Evolutionary conservation across 2,113 vertebrate genomes (phyloP).

Genomic region (Tursiops truncatus): DNA sequence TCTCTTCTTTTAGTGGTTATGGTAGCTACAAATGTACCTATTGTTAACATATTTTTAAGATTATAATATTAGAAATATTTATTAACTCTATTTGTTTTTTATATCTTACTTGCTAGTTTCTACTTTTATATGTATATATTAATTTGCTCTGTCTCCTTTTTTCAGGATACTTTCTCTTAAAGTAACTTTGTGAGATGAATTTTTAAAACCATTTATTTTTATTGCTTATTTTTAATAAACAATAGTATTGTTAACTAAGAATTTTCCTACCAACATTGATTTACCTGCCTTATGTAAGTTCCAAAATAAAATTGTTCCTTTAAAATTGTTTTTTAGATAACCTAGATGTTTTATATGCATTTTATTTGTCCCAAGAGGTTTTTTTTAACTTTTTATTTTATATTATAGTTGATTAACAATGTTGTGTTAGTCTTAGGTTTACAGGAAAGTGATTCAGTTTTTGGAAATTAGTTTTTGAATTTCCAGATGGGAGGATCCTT

Average conservation of each 20-base stretch:
- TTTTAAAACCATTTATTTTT: background rate
- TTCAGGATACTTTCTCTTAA: background rate
- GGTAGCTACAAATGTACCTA: background rate
- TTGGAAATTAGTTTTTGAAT: background rate
- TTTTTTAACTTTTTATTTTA: background rate
- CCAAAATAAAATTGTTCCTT: background rate
- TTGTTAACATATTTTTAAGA: background rate
- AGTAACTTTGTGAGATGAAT: background rate
- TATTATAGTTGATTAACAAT: background rate
- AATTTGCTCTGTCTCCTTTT: background rate
- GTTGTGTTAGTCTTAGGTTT: background rate
- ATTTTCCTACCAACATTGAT: background rate
- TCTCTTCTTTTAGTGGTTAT: background rate
- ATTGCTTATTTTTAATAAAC: background rate
- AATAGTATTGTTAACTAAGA: background rate
- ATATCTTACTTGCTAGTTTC: background rate
- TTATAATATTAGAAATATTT: background rate
- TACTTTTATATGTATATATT: background rate
- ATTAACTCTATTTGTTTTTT: background rate
- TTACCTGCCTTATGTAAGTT: background rate
- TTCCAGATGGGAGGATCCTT: background rate
- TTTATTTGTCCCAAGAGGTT: background rate
- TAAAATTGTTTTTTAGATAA: background rate
- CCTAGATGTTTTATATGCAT: background rate
- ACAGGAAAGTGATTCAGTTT: background rate